Base-by-base conservation (phyloP, 2,888 invertebrate species). In the Ectemnius lituratus region DNA sequence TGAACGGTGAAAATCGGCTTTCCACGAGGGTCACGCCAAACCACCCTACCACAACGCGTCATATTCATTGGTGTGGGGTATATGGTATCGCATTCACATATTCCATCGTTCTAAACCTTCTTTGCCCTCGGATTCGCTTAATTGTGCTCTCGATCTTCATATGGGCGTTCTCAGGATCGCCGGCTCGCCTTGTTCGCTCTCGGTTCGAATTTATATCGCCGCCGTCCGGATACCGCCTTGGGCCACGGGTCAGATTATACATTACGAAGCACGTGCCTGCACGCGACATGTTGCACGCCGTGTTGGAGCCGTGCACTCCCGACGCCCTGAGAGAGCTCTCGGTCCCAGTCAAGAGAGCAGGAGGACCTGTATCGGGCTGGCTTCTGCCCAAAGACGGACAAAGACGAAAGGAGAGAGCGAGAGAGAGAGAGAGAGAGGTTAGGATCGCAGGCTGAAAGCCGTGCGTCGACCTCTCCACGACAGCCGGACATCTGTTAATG, bases 231-330 rank as follows among this genome's bases (percentile, higher is more conserved):
- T 37, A 74, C 73, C 70, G 80, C 81, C 81, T 70, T 59, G 65
- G 76, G 81, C 76, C 81, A 75, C 67, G 67, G 80, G 68, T 78
- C 73, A 75, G 82, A 82, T 82, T 83, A 77, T 78, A 83, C 70
- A 79, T 80, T 78, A 76, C 70, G 62, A 60, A 83, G 79, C 81
- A 84, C 81, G 82, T 84, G 84, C 76, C 81, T 78, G 77, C 81
- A 79, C 82, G 84, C 84, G 83, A 82, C 84, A 82, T 75, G 78
- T 81, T 82, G 80, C 80, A 82, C 69, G 68, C 76, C 73, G 71
- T 67, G 72, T 73, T 71, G 23, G 67, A 37, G 56, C 18, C n/a
- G 61, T n/a, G 58, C 37, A 37, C 37, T 37, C 37, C 37, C 73
- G 60, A 37, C 37, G 37, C 37, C 8, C 37, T 65, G 3, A 37